Evolutionary conservation across 1,140 invertebrate species (phyloP), one percentile per base, ranked within the genome.

Genomic region (Magallana gigas): DNA sequence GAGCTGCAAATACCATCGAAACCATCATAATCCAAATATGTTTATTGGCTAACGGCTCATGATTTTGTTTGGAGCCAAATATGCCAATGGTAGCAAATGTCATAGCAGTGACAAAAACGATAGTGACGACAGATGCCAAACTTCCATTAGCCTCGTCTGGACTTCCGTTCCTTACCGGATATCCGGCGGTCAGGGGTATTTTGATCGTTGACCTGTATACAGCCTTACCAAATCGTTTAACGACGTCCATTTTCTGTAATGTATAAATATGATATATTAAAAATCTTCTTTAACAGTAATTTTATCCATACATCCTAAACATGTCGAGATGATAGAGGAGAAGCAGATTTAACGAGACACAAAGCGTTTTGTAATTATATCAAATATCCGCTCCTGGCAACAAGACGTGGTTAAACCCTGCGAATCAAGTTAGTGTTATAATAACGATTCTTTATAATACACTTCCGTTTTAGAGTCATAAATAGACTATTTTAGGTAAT

Each of bases 71-170:
- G 12, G 29, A 16, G 12, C 83, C 83, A 84, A 58, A 84, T 14
- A 84, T 62, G 23, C 83, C 57, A 58, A 84, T 84, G n/a, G 60
- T 23, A 9, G 57, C 83, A 36, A 62, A 84, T 16, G 58, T 84
- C 11, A 84, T 56, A 16, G 83, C 83, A n/a, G 83, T 84, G 23
- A 84, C 29, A 16, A 57, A 84, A 58, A 58, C 58, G n/a, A 84
- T 84, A 14, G 83, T 84, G 3, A 84, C 83, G n/a, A 84, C 59
- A n/a, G 83, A 84, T 58, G 83, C 83, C 58, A 84, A 36, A 60
- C 83, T 84, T n/a, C 83, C 83, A 36, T 84, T 59, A 16, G 83
- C 36, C 29, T 84, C 83, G 18, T 62, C 56, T 57, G 83, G 83
- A 29, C 60, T 36, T 16, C 59, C 29, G 16, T 36, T 59, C 5